Base-by-base conservation (phyloP, 30 jellyfish, hydroid and myxozoan genomes). In the Phacellophora camtschatica region DNA sequence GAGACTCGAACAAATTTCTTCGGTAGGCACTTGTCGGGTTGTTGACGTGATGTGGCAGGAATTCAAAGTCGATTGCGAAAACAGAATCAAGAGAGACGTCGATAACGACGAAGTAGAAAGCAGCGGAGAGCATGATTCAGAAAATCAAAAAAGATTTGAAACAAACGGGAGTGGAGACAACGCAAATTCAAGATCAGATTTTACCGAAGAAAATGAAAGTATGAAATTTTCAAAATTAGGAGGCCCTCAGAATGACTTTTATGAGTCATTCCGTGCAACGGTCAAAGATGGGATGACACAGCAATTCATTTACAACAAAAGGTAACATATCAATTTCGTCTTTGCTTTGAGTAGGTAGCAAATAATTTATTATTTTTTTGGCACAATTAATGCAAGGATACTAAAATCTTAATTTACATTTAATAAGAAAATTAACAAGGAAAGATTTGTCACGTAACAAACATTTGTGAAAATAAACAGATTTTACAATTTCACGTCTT, bases 11-110 rank as follows among this genome's bases (percentile, higher is more conserved):
- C 71, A 25, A 6, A 80, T 80, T n/a, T 23, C 84, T 3, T 25
- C 76, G 19, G 72, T 80, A 29, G 74, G 66, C 6, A 25, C 53
- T 3, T 80, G 91, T 54, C 65, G 51, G 37, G 91, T 80, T 18
- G 61, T 71, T 18, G 91, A 80, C 53, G 80, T 80, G 28, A 35
- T 80, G 82, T 80, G 91, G 91, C 84, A 80, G 39, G 91, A 80
- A 66, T 80, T 55, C 83, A 54, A 25, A 0, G 48, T 62, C 8
- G 25, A 37, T 11, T 80, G 91, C 59, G 91, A 80, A 37, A 69
- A 80, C 65, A 39, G 91, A 27, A 13, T 80, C 19, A 80, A 33
- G 55, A 80, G 54, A 45, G 37, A 78, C 7, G 30, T 20, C 24
- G 59, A 25, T 8, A 82, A 42, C 10, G 82, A 25, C 24, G 82